A percentile compares a stretch with the other conserved stretches of the same genome.
Conservation (phyloP, 2,888 invertebrate genomes). For the Julus scanicus region DNA sequence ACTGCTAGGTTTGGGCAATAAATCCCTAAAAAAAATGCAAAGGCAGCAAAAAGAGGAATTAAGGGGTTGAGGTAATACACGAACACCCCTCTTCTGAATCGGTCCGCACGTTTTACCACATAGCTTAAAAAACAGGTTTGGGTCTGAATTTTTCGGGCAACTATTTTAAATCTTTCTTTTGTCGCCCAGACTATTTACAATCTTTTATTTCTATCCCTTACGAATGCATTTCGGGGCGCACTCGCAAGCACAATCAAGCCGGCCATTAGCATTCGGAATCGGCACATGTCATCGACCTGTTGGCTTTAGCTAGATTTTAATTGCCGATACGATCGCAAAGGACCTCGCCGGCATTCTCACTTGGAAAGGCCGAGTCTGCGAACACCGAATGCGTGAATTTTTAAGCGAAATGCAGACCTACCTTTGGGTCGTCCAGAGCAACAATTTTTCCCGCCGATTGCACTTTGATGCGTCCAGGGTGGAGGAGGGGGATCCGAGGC, state of each 20-base stretch:
- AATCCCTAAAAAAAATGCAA: background rate
- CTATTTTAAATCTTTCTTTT: background rate
- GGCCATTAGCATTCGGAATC: background rate
- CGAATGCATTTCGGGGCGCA: background rate
- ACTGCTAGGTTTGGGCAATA: background rate
- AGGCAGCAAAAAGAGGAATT: too few species aligned
- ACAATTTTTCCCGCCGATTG: background rate
- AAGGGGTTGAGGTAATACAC: background rate
- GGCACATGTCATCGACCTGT: conserved; percentile 1
- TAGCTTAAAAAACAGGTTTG: background rate
- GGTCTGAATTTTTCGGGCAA: background rate
- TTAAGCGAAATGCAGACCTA: background rate
- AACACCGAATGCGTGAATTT: background rate
- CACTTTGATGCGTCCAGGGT: background rate
- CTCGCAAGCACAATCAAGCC: background rate
- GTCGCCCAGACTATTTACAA: background rate
- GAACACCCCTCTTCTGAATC: background rate
- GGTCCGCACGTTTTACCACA: background rate
- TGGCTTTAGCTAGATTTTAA: background rate
- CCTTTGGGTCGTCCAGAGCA: background rate
- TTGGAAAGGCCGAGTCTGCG: background rate
- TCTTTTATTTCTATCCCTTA: background rate
- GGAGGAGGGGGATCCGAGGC: background rate
- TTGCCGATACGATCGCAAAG: background rate
- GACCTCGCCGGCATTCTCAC: too few species aligned